Conservation (phyloP, 2,888 invertebrate genomes). For the Neoitamus cyanurus region DNA sequence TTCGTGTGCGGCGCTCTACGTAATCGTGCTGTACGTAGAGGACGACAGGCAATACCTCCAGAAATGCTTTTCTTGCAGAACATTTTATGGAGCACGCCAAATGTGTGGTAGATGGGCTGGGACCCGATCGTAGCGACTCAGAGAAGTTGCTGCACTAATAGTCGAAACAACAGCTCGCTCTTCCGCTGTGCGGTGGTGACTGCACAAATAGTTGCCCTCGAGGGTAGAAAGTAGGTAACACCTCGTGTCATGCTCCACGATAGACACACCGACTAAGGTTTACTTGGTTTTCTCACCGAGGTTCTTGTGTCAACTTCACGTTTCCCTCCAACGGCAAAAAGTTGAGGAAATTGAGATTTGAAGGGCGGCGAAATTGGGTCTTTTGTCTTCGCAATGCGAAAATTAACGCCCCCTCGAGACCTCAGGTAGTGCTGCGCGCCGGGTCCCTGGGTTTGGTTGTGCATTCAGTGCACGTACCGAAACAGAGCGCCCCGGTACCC, state of each 20-base stretch:
- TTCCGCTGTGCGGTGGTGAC: not conserved
- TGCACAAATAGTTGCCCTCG: not conserved
- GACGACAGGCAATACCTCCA: not conserved
- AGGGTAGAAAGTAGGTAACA: not conserved
- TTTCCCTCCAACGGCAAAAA: constrained; percentile 1
- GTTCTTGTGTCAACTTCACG: constrained; percentile 15
- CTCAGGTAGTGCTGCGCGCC: not conserved
- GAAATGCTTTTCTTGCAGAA: constrained; percentile 2
- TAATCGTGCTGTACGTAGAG: not conserved
- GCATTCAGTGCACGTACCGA: not conserved
- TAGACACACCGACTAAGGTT: constrained; percentile 18
- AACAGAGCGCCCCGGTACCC: not conserved
- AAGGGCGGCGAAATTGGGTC: constrained; percentile 41
- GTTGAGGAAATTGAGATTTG: constrained; percentile 40
- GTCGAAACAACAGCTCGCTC: not conserved
- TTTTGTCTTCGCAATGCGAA: constrained; percentile 34
- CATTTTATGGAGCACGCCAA: not conserved
- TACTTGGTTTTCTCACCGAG: not conserved
- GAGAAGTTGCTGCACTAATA: not conserved
- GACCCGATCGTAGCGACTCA: no score
- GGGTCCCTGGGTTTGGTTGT: not conserved
- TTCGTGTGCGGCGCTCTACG: not conserved
- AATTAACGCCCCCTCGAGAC: constrained; percentile 18
- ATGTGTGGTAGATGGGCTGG: not conserved
- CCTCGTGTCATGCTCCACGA: not conserved